Conservation (phyloP, 1,140 invertebrate genomes). For the Dendrolimus punctatus region DNA sequence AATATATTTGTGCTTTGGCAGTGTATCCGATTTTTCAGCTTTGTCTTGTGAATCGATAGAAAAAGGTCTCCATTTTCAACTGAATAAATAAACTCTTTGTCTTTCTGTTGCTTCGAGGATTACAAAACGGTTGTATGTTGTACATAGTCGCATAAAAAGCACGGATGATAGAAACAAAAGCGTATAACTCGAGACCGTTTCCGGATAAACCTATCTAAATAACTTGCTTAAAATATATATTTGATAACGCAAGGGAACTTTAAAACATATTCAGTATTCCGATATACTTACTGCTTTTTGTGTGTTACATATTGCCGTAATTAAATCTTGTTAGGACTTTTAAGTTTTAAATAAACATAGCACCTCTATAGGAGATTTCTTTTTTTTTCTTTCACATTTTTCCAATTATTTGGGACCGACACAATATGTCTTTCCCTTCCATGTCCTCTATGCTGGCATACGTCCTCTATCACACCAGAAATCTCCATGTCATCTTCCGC, state of each 20-base stretch:
- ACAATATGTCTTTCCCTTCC: too few relatives aligned
- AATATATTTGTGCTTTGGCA: too few relatives aligned
- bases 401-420: too few relatives aligned
- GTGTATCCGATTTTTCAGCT: too few relatives aligned
- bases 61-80: constrained; percentile 17
- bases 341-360: constrained; percentile 12
- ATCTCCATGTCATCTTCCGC: too few relatives aligned
- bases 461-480: too few relatives aligned
- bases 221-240: constrained; percentile 8
- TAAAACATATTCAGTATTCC: not conserved
- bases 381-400: too few relatives aligned
- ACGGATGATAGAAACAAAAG: constrained; percentile 15
- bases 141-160: constrained; percentile 7
- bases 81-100: constrained; percentile 23
- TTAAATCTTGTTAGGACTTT: constrained; percentile 19
- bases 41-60: constrained; percentile 1
- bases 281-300: constrained; percentile 9
- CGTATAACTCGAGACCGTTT: not conserved
- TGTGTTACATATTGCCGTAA: constrained; percentile 17
- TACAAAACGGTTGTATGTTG: constrained; percentile 7
- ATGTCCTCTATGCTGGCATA: too few relatives aligned
- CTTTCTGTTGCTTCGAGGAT: constrained; percentile 10
- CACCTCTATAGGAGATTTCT: constrained; percentile 9
- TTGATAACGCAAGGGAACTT: too few relatives aligned
- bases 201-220: constrained; percentile 6